Base-by-base conservation (phyloP, 2,888 invertebrate species). In the Apocheima hispidaria region DNA sequence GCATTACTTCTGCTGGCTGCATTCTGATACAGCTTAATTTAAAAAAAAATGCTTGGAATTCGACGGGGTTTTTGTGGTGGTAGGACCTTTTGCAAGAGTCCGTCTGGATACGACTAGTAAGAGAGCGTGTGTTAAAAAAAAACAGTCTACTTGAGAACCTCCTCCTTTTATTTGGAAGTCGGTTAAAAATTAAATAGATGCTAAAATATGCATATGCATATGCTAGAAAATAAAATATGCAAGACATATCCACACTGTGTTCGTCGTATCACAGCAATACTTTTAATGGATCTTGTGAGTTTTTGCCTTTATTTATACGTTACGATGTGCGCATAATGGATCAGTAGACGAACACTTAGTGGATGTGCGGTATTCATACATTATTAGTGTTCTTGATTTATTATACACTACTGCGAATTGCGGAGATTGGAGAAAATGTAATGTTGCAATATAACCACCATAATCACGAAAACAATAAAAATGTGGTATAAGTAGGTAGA, bases 211-310 rank as follows among this genome's bases (percentile, higher is more conserved):
- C 10, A 2, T 16, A 26, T 6, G 18, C 16, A 38, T n/a, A 4
- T 20, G 41, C 12, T 41, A n/a, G 41, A 6, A 14, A 12, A 10
- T 5, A 5, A 1, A 20, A 33, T 6, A 33, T 33, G 12, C n/a
- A 60, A 36, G 72, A 60, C 71, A 63, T 82, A 75, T 88, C 88
- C 84, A 85, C 67, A 76, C 57, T 59, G 60, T 73, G 69, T 78
- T 63, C 43, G 77, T 75, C 82, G 72, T 74, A 77, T 77, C 73
- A 77, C 72, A 84, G 88, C 88, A 90, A 90, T 90, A 90, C 89
- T 88, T 89, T 89, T 90, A 90, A 90, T 90, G 90, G 90, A 90
- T 89, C 88, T 88, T 88, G 87, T 85, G 89, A 89, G 90, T 90
- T 90, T 90, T 90, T 90, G 87, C 90, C 87, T 89, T 88, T 90